Base-by-base conservation (phyloP, 2,113 vertebrate species). In the Tauraco erythrolophus region DNA sequence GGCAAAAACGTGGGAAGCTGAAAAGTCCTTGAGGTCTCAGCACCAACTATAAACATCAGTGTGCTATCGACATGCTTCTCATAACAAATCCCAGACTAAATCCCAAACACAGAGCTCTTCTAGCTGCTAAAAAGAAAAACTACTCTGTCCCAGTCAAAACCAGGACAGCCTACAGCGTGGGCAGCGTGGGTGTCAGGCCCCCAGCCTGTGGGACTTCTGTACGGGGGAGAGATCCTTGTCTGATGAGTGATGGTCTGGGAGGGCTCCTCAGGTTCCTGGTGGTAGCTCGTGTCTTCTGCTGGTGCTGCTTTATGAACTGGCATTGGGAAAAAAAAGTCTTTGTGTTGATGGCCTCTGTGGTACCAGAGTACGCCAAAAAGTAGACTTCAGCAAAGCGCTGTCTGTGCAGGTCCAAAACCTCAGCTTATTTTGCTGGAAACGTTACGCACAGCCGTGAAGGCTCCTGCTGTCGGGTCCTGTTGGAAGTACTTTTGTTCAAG, bases 341-440 rank as follows among this genome's bases (percentile, higher is more conserved):
- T 68, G 19, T 37, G 17, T 14, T 48, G 23, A 41, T 66, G 45
- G 31, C 35, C 60, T 87, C 64, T 51, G 12, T 9, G 25, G 53
- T 84, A 54, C 37, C 19, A n/a, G 27, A 48, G 13, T 23, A 16
- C 78, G 77, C 66, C 54, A 92, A 64, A 84, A 81, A 65, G 2
- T 0, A 61, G 68, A 21, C 10, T 58, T 25, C 25, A 60, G 81
- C 35, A 22, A 80, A 91, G 17, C 5, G 3, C 70, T 85, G 62
- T 10, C 74, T 76, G 43, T 75, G 81, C 58, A 60, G 41, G 13
- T 71, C 70, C 60, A 88, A 74, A 84, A 54, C 35, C 39, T 64
- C 54, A 77, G 58, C 50, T 88, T 83, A 39, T 51, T 86, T 66
- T 89, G 46, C 86, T 95, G 76, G n/a, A 80, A 87, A 33, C 6